Percentiles rank a stretch among this genome's conserved stretches.
These are phyloP conservation scores for Centropristis striata DNA, from an alignment of 2,113 vertebrate genomes.

Conservation along the genomic window DNA sequence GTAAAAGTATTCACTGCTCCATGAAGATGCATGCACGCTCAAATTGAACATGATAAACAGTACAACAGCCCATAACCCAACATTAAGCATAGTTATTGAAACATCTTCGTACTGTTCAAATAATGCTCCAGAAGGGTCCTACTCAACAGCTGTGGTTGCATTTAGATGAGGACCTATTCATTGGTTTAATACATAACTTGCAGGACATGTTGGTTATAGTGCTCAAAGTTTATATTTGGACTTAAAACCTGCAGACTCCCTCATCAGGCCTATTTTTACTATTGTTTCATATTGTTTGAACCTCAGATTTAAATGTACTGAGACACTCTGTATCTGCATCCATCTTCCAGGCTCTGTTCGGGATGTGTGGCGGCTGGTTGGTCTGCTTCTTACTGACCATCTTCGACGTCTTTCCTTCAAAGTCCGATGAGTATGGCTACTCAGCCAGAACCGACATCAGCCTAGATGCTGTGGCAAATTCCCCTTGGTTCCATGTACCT, in stretches of 20 bases:
- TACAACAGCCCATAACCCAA: neutral
- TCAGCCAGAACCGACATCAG: slow-evolving; percentile 85
- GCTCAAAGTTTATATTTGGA: neutral
- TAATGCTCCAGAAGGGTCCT: neutral
- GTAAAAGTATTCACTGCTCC: too few species aligned
- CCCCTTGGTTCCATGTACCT: slow-evolving; percentile 86
- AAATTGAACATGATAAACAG: neutral
- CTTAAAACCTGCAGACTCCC: neutral
- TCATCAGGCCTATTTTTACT: neutral
- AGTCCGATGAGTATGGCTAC: slow-evolving; percentile 81
- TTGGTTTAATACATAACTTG: neutral
- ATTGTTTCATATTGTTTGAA: neutral
- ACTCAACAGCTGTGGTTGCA: neutral
- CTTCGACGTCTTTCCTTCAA: slow-evolving; percentile 81
- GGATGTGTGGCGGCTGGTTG: slow-evolving; percentile 88
- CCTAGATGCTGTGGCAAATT: slow-evolving; percentile 79
- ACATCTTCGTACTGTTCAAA: neutral
- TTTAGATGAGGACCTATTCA: neutral
- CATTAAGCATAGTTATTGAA: neutral
- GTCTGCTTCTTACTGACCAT: slow-evolving; percentile 85
- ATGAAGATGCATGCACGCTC: neutral
- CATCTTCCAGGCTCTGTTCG: slow-evolving; percentile 82
- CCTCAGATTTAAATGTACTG: neutral
- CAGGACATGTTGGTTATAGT: neutral
- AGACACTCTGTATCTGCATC: slow-evolving; percentile 9